phyloP scores from a whole-genome alignment of 2,113 vertebrate species.

The Castor canadensis region DNA sequence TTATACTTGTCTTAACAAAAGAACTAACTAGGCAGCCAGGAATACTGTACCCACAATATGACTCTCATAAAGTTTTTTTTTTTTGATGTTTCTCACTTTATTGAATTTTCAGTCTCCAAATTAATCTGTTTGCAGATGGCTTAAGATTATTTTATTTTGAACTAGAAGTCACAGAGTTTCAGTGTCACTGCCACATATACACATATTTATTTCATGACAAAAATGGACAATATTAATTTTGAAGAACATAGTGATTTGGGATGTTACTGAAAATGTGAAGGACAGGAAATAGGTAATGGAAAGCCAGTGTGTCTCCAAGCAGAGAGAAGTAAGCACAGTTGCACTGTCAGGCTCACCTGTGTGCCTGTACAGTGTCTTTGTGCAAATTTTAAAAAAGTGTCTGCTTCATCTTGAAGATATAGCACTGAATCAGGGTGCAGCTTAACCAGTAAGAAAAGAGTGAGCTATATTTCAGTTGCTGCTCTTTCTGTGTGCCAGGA shows the following conservation, averaged over 20 bases:
- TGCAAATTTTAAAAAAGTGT: neutral
- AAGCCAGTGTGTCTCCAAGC: neutral
- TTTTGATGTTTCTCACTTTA: slow-evolving; percentile 37
- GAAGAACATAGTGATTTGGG: slow-evolving; percentile 29
- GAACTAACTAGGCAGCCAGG: neutral
- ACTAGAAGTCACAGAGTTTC: slow-evolving; percentile 37
- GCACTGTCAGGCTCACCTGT: neutral
- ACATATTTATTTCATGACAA: slow-evolving; percentile 28
- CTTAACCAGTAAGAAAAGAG: neutral
- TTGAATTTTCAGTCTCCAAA: slow-evolving; percentile 25
- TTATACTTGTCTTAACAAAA: neutral
- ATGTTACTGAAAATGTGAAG: neutral
- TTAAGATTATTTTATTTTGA: neutral
- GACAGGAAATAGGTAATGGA: neutral
- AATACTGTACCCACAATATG: neutral
- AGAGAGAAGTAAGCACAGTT: neutral
- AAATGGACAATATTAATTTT: slow-evolving; percentile 49
- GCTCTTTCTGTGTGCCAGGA: neutral
- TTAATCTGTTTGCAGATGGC: slow-evolving; percentile 38
- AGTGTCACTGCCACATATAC: neutral
- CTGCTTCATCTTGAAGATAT: neutral
- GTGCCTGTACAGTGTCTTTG: neutral
- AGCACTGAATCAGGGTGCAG: neutral
- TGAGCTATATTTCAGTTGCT: neutral
- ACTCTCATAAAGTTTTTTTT: slow-evolving; percentile 1